phyloP scores from a whole-genome alignment of 2,113 vertebrate genomes.

The Hylia prasina region DNA sequence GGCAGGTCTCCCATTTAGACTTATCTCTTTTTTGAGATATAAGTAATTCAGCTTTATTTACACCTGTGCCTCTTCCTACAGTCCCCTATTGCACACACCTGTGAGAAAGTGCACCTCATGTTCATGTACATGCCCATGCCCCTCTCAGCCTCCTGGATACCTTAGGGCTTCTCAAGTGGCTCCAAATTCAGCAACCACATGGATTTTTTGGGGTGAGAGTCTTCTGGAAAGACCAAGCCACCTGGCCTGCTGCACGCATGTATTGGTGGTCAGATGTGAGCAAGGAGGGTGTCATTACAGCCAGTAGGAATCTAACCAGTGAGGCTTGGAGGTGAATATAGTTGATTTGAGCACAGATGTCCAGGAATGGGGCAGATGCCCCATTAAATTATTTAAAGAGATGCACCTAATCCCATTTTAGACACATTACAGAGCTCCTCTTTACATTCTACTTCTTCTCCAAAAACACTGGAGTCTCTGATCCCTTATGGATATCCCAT shows the following conservation, averaged over 20 bases:
- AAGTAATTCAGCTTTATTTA: not conserved
- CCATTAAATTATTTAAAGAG: not conserved
- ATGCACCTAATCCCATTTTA: not conserved
- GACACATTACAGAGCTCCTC: not conserved
- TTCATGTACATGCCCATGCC: rapidly evolving
- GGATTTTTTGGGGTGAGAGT: not conserved
- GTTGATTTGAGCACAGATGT: not conserved
- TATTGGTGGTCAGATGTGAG: not conserved
- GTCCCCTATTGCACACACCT: not conserved
- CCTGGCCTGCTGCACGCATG: not conserved
- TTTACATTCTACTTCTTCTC: not conserved
- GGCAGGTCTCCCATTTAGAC: not conserved
- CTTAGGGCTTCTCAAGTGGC: not conserved
- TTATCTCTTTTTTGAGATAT: not conserved
- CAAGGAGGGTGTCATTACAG: not conserved
- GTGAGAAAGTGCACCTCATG: rapidly evolving
- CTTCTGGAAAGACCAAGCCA: not conserved
- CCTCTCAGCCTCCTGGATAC: not conserved
- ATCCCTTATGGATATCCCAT: not conserved
- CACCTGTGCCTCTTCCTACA: not conserved
- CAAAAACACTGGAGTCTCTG: not conserved
- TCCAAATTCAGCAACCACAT: not conserved
- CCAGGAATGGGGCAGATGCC: not conserved
- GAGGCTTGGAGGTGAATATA: not conserved
- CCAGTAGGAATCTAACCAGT: not conserved